phyloP scores from a whole-genome alignment of 2,113 vertebrate species.

The Triplophysa tibetana region DNA sequence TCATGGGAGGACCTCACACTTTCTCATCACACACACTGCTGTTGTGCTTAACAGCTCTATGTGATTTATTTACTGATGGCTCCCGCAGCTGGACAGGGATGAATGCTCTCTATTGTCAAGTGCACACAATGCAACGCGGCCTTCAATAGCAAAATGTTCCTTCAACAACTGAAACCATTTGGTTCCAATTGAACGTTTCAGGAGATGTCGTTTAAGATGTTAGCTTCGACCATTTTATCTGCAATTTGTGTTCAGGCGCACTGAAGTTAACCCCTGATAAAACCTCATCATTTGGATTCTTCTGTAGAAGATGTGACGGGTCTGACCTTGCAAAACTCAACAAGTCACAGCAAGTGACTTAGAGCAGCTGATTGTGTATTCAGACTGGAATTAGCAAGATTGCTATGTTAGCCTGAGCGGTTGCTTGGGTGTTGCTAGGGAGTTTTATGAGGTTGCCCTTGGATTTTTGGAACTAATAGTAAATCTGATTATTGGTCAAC shows the following conservation, averaged over 20 bases:
- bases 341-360: too few species aligned
- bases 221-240: neutral
- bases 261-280: neutral
- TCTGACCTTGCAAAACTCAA: neutral
- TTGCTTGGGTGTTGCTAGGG: too few species aligned
- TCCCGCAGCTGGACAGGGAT: conserved; percentile 67
- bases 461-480: too few species aligned
- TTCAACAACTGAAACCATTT: conserved; percentile 36
- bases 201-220: neutral
- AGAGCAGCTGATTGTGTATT: too few species aligned
- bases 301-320: neutral
- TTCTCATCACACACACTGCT: conserved; percentile 64
- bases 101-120: conserved; percentile 61
- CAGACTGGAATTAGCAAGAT: too few species aligned
- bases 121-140: conserved; percentile 48
- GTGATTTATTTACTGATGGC: conserved; percentile 64
- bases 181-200: conserved; percentile 12
- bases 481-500: too few species aligned
- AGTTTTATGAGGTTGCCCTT: too few species aligned
- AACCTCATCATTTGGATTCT: neutral
- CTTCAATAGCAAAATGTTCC: neutral
- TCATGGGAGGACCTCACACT: conserved; percentile 57
- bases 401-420: too few species aligned
- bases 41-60: conserved; percentile 57
- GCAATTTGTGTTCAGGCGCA: neutral